Base-by-base conservation (phyloP, 1,140 invertebrate genomes). In the Yoshiicerus persimilis region DNA sequence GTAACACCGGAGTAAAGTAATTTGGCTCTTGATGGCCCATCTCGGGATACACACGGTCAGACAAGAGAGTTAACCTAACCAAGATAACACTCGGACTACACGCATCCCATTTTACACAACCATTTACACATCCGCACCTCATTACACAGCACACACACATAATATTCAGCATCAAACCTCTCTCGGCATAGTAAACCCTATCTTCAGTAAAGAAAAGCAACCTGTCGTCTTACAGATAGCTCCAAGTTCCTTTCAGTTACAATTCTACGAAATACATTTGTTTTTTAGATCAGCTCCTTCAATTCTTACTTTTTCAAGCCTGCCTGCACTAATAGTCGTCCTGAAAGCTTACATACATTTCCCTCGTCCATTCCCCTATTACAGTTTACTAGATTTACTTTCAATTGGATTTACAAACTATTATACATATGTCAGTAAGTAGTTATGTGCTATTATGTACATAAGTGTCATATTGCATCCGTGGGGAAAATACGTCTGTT, bases 1-100 rank as follows among this genome's bases (percentile, higher is more conserved):
- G 64, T 56, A 56, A 47, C 86, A 87, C 86, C 86, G 39, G 70
- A 38, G 36, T 25, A 80, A 87, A 87, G 86, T 87, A 87, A 84
- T 87, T 87, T 80, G 75, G 70, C 77, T 41, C 70, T 77, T 47
- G 86, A 87, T 87, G 75, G 86, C 38, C 86, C 86, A 87, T 87
- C 75, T 38, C 39, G 20, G 83, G 38, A 84, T 62, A 47, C 83
- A 84, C 83, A 47, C 83, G 23, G 83, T n/a, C 32, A 80, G 75
- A 80, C 75, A 80, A 80, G 32, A n/a, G 75, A 23, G 10, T 80
- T 80, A 34, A 80, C 75, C 13, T 80, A 36, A n/a, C 16, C 75
- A 11, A 36, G 32, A 80, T 80, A 38, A 80, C 75, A 36, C 27
- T 38, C n/a, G 6, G 4, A 80, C 75, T n/a, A 8, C 30, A 80